Evolutionary conservation across 1,140 invertebrate genomes (phyloP), one percentile per base, ranked within the genome.

Genomic region (Phymastichus coffea): DNA sequence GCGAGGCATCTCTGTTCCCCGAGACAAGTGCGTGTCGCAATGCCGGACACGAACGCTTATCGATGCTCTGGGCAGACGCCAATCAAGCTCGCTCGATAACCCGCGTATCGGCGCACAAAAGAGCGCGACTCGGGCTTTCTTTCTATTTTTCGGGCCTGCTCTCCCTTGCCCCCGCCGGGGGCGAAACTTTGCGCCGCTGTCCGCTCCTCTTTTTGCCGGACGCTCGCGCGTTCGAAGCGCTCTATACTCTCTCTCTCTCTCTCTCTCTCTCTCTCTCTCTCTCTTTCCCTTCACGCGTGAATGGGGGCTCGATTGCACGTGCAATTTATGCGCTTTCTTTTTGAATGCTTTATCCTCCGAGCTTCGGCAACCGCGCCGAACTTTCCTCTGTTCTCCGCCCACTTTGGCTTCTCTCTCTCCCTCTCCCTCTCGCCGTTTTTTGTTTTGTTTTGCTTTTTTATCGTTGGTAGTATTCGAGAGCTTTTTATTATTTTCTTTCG

Each of bases 321-420:
- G 48, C 30, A 59, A 59, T 59, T 59, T 59, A 59, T 59, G 57
- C 57, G 40, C 41, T 47, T 59, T 59, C 57, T 59, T 59, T 38
- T 28, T 22, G 28, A 38, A 46, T 46, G 40, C 57, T 59, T 53
- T 59, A 53, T 59, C 43, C 46, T 19, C 26, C 25, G 6, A n/a
- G 15, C 3, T 23, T 17, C 14, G 20, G 48, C 22, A 46, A 46
- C 46, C 41, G 25, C 28, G 6, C 37, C 37, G 47, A 51, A 58
- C 26, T 58, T 58, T 57, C 43, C 25, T 25, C 15, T 51, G 17
- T 43, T 54, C n/a, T 49, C 4, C 14, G 35, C 14, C n/a, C n/a
- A 23, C n/a, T 12, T 41, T 14, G 10, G 12, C 30, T 14, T 3
- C 30, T 14, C 4, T 22, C 48, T 17, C 20, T 2, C 19, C 41